These are phyloP conservation scores for Phasianus colchicus DNA, from an alignment of 2,113 vertebrate genomes.

Conservation along the genomic window DNA sequence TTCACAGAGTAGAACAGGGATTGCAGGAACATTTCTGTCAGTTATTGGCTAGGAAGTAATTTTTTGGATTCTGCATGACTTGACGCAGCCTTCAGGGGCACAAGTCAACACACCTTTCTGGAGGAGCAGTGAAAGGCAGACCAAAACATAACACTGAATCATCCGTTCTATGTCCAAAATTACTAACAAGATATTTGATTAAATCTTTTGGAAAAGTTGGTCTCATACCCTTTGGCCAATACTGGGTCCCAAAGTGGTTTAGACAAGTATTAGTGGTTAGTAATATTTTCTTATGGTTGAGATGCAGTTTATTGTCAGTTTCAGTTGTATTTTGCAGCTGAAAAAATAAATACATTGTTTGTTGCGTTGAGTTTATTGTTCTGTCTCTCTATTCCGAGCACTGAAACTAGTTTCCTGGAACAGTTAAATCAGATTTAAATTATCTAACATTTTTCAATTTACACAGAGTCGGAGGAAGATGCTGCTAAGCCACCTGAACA, in stretches of 20 bases:
- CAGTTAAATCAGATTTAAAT: neutral
- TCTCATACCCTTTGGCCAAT: neutral
- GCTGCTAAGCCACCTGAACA: neutral
- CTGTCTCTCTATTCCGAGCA: neutral
- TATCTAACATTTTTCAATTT: constrained; percentile 10
- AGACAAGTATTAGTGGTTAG: neutral
- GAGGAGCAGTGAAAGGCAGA: neutral
- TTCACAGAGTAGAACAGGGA: constrained; percentile 29
- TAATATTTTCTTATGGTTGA: neutral
- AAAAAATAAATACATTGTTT: neutral
- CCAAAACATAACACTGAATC: neutral
- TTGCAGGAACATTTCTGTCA: constrained; percentile 60
- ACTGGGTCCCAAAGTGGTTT: neutral
- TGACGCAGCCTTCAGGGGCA: neutral
- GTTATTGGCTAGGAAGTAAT: constrained; percentile 64
- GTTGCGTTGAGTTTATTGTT: neutral
- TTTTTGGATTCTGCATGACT: constrained; percentile 65
- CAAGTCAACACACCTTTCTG: constrained; percentile 39
- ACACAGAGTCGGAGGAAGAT: neutral
- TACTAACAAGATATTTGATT: neutral
- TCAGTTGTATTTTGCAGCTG: neutral
- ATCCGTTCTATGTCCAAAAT: neutral
- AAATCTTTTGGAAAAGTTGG: neutral
- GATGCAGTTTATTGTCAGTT: neutral
- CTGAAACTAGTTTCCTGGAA: neutral